Percentiles rank a stretch among this genome's conserved stretches.
Evolutionary conservation across 1,140 invertebrate species (phyloP).

Genomic region (Palaemon carinicauda): DNA sequence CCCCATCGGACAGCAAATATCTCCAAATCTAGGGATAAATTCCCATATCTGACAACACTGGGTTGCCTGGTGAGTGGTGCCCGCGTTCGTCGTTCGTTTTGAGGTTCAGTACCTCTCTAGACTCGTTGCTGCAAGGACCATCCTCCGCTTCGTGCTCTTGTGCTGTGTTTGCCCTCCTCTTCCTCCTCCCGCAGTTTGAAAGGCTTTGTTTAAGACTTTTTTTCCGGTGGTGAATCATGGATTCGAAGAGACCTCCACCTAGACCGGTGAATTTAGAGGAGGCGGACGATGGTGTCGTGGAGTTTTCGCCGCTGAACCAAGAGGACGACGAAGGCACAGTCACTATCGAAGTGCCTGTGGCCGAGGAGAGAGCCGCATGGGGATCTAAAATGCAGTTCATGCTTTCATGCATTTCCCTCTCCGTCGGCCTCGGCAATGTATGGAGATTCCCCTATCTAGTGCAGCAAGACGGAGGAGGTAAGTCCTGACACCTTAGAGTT

Average conservation of each 20-base stretch:
- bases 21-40: no score
- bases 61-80: background rate
- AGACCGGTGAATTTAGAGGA: constrained; percentile 55
- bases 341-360: constrained; percentile 60
- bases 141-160: background rate
- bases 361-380: constrained; percentile 63
- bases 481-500: constrained; percentile 64
- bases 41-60: no score
- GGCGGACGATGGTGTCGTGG: constrained; percentile 56
- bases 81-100: no score
- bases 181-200: background rate
- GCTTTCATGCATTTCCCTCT: constrained; percentile 88
- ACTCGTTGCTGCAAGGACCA: background rate
- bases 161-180: background rate
- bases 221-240: constrained; percentile 28
- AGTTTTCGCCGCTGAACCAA: constrained; percentile 59
- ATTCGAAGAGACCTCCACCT: constrained; percentile 48
- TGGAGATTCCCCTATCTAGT: constrained; percentile 96
- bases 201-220: background rate
- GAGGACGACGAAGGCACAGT: constrained; percentile 59
- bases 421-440: constrained; percentile 90
- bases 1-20: no score
- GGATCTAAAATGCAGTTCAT: constrained; percentile 84
- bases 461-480: constrained; percentile 94
- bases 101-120: background rate